These are phyloP conservation scores for Microcebus murinus DNA, from an alignment of 2,113 vertebrate species.

Conservation along the genomic window DNA sequence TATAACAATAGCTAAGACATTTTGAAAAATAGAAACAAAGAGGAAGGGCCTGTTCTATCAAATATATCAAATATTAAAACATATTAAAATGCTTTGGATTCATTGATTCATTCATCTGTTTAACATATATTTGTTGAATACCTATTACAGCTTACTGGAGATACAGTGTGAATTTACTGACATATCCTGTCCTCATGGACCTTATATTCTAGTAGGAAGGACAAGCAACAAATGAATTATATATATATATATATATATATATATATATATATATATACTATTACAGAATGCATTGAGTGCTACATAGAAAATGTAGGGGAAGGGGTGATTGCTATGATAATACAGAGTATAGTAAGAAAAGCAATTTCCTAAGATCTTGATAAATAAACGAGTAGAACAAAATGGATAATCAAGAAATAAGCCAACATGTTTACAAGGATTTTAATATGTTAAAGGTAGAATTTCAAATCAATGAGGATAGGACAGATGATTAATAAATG, in stretches of 20 bases:
- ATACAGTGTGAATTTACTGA: not conserved
- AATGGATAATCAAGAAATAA: not conserved
- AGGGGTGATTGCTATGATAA: not conserved
- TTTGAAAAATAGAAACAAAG: not conserved
- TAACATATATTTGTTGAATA: not conserved
- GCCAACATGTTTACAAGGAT: not conserved
- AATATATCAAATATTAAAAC: not conserved
- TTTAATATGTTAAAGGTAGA: not conserved
- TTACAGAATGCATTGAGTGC: not conserved
- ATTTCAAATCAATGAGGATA: not conserved
- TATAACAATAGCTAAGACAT: not conserved
- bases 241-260: not conserved
- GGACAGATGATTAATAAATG: not conserved
- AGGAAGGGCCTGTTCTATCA: not conserved
- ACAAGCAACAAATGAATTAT: not conserved
- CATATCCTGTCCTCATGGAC: not conserved
- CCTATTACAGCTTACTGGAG: not conserved
- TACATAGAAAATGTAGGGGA: not conserved
- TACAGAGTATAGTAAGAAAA: not conserved
- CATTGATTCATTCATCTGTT: not conserved
- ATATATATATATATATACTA: not conserved
- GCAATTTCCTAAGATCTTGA: not conserved
- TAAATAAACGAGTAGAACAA: not conserved
- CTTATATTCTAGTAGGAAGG: not conserved
- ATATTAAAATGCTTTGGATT: not conserved